Evolutionary conservation across 1,140 invertebrate genomes (phyloP).

Genomic region (Yoshiicerus persimilis): DNA sequence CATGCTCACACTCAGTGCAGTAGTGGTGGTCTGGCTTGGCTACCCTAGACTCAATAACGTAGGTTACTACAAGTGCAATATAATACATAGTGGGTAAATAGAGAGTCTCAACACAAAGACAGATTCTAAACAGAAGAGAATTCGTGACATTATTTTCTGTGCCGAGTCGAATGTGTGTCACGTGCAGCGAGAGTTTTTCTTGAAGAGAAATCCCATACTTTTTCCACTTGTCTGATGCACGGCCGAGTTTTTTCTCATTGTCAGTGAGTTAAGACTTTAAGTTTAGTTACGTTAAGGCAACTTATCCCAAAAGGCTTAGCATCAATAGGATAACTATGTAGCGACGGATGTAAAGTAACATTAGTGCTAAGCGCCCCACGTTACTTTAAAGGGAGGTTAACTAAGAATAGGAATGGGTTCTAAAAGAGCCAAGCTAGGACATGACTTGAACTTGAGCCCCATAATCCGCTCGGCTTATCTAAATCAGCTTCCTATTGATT

Average conservation of each 20-base stretch:
- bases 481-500: slow-evolving; percentile 22
- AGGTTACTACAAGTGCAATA: not conserved
- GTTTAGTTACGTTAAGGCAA: not conserved
- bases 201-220: not conserved
- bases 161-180: slow-evolving; percentile 2
- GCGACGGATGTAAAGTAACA: not conserved
- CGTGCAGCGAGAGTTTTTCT: not conserved
- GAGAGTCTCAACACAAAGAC: not conserved
- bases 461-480: slow-evolving; percentile 10
- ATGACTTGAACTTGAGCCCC: slow-evolving; percentile 7
- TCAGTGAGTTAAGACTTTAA: not conserved
- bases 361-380: not conserved
- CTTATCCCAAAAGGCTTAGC: not conserved
- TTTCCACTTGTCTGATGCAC: slow-evolving; percentile 7
- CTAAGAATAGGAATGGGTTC: slow-evolving; percentile 1
- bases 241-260: slow-evolving; percentile 8
- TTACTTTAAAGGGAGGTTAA: not conserved
- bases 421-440: not conserved
- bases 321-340: not conserved
- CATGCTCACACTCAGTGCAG: not conserved
- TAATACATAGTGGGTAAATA: not conserved
- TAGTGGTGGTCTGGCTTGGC: too few species aligned
- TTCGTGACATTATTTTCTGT: slow-evolving; percentile 5
- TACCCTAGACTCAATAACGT: too few species aligned
- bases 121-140: not conserved